Evolutionary conservation across 2,888 invertebrate genomes (phyloP), one percentile per base, ranked within the genome.

Genomic region (Nasonovia ribisnigri): DNA sequence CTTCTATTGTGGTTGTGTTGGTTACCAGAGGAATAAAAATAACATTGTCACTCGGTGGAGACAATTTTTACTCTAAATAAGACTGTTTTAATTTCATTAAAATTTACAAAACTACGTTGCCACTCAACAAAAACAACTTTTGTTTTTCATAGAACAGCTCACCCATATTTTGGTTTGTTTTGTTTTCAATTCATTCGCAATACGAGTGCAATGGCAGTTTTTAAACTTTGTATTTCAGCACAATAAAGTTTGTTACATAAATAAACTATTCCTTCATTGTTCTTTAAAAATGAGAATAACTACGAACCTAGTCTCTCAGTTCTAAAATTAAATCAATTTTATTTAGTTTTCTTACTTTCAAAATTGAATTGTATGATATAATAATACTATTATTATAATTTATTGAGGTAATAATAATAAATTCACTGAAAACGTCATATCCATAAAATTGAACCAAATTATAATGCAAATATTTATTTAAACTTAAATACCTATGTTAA

Each of bases 81-180:
- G 48, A n/a, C 46, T 46, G 90, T 90, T 90, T 46, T 90, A 90
- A 90, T 90, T 90, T 77, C 67, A 90, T 90, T 90, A 90, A 43
- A 90, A 90, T 67, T 48, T 90, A 90, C 90, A 67, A 90, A 90
- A 90, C 67, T 48, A 46, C 43, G 46, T 11, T 67, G n/a, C 46
- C 10, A 67, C 60, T 90, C 90, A 46, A 46, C 67, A 46, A 67
- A 90, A 90, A 90, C 36, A 90, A 90, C 67, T 67, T 67, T 90
- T 90, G 90, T 90, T 77, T 90, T 67, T 90, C 90, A 29, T 67
- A 89, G 43, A 89, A 60, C 29, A 26, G 36, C 57, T 42, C 88
- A 67, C 24, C 29, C 43, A n/a, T 67, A 48, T 29, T 77, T 77
- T 77, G 36, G 77, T 90, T 77, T 67, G 67, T 90, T 90, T 90